Percentiles rank a stretch among this genome's conserved stretches.
Evolutionary conservation across 1,140 invertebrate species (phyloP).

Genomic region (Ditylenchus dipsaci): DNA sequence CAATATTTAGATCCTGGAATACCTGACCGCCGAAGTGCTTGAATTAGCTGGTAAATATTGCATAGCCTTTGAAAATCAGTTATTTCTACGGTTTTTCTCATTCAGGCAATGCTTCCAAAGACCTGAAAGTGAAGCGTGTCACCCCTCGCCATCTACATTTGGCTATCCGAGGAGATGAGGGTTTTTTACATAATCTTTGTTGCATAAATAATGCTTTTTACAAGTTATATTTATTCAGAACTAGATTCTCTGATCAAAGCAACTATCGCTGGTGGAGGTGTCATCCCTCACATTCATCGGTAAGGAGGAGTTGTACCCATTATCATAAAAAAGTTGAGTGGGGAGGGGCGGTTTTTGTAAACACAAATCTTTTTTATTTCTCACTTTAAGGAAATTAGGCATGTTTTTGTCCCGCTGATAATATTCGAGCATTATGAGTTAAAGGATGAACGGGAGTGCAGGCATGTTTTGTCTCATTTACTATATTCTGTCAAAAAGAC

Average conservation of each 20-base stretch:
- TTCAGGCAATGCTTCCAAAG: slow-evolving; percentile 67
- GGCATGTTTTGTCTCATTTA: too few relatives aligned
- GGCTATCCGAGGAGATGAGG: slow-evolving; percentile 62
- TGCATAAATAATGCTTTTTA: not conserved
- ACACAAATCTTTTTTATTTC: too few relatives aligned
- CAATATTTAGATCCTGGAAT: slow-evolving; percentile 22
- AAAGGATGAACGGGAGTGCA: too few relatives aligned
- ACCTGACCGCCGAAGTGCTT: slow-evolving; percentile 58
- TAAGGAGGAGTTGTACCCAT: too few relatives aligned
- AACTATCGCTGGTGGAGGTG: slow-evolving; percentile 46
- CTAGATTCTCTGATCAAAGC: slow-evolving; percentile 59
- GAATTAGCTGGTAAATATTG: slow-evolving; percentile 64
- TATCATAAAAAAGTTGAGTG: too few relatives aligned
- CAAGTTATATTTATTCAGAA: slow-evolving; percentile 23
- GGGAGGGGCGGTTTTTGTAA: too few relatives aligned
- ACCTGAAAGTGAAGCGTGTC: slow-evolving; percentile 65
- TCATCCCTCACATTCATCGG: slow-evolving; percentile 49
- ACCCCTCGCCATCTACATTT: slow-evolving; percentile 63
- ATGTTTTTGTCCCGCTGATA: too few relatives aligned
- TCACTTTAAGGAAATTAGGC: too few relatives aligned
- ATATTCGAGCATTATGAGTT: too few relatives aligned
- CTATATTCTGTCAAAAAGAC: too few relatives aligned
- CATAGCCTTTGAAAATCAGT: not conserved
- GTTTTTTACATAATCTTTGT: not conserved
- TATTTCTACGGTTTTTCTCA: not conserved